phyloP scores from a whole-genome alignment of 2,113 vertebrate species.

The Artemisiospiza belli region DNA sequence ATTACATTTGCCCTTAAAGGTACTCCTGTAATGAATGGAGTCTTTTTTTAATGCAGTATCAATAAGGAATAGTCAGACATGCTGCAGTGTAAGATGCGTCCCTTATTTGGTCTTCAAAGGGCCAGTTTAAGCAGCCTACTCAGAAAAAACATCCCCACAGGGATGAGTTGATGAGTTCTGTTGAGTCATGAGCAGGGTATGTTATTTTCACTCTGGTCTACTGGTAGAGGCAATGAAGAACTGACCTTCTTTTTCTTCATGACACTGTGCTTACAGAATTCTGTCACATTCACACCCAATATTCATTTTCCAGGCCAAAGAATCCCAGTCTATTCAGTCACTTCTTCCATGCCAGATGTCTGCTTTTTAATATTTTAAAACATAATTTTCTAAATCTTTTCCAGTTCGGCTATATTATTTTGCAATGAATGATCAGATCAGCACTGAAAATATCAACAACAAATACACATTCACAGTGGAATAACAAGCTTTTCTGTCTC shows the following conservation, averaged over 20 bases:
- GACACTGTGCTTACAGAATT: neutral
- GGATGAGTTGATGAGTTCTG: neutral
- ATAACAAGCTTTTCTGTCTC: neutral
- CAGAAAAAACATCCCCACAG: neutral
- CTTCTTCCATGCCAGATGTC: neutral
- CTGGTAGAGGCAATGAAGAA: neutral
- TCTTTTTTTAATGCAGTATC: neutral
- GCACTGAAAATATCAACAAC: neutral
- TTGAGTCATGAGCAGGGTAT: neutral
- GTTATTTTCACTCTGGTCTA: fast-evolving
- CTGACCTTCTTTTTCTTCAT: neutral
- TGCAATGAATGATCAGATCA: neutral
- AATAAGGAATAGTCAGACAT: neutral
- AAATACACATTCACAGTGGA: neutral
- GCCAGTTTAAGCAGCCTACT: neutral
- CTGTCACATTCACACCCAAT: neutral
- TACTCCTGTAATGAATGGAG: neutral
- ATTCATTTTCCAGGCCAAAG: neutral
- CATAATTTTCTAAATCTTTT: neutral
- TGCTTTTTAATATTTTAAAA: neutral
- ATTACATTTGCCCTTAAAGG: neutral
- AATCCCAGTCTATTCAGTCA: neutral
- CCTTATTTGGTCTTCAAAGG: neutral
- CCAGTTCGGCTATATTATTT: neutral
- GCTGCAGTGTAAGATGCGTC: neutral